Conservation (phyloP, 2,888 invertebrate genomes). For the Syrista parreyssii region DNA sequence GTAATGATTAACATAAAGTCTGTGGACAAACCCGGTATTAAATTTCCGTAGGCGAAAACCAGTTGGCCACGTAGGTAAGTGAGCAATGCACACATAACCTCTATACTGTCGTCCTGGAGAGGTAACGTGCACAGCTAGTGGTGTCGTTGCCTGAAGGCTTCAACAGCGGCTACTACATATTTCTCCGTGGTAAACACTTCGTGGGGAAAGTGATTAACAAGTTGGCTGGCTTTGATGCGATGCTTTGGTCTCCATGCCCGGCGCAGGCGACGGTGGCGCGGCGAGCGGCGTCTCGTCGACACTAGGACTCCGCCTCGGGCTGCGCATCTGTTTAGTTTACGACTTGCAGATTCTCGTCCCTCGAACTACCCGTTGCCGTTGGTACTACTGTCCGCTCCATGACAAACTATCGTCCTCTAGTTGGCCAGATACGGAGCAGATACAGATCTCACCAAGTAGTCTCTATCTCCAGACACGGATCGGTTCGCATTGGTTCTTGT, state of each 20-base stretch:
- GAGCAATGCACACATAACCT: background rate
- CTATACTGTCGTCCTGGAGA: background rate
- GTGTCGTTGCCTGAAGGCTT: background rate
- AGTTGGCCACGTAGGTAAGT: background rate
- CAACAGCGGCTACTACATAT: slow-evolving; percentile 29
- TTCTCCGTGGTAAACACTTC: slow-evolving; percentile 45
- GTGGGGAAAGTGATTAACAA: slow-evolving; percentile 46
- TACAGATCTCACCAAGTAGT: background rate
- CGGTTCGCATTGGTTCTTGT: background rate
- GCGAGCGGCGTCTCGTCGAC: slow-evolving; percentile 24
- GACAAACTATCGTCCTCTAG: background rate
- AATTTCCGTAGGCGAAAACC: background rate
- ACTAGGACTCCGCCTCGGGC: slow-evolving; percentile 19
- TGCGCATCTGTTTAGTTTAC: slow-evolving; percentile 28
- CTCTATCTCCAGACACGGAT: background rate
- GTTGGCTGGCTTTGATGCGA: slow-evolving; percentile 24
- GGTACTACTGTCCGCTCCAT: background rate
- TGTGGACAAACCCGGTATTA: background rate
- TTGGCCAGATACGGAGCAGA: background rate
- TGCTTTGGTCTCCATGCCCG: slow-evolving; percentile 9
- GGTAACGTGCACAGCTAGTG: background rate
- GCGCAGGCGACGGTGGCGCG: background rate
- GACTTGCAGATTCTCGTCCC: slow-evolving; percentile 21
- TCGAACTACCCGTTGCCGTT: slow-evolving; percentile 1
- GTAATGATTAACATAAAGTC: background rate